Base-by-base conservation (phyloP, 2,113 vertebrate genomes). In the Cyprinus carpio region DNA sequence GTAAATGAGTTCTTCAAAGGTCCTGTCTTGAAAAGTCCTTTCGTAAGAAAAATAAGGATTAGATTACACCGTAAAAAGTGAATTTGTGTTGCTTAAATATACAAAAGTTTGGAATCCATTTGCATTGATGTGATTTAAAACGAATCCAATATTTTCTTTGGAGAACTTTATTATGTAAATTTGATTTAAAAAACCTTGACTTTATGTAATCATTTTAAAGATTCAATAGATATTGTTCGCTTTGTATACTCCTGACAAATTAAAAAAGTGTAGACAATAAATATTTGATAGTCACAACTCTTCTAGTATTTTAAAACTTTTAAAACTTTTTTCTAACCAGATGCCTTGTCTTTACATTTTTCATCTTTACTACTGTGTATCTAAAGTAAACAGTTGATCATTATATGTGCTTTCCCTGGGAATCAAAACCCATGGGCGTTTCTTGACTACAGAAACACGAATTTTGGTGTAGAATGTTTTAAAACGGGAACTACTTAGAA, bases 1-100 rank as follows among this genome's bases (percentile, higher is more conserved):
- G 90, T 90, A 92, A 89, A 89, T 89, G 46, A 86, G 43, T 40
- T 72, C 88, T 87, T 27, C 91, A 90, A 91, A 92, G 75, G 89
- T 94, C 91, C 92, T 93, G 92, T 91, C 85, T 51, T 82, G 85
- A 76, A 37, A 64, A 81, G 77, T 85, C 86, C 83, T 83, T 75
- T 37, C 46, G 84, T 65, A 79, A 83, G 29, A 85, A 83, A n/a
- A 85, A 79, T 75, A 56, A 54, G 76, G 37, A 29, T 79, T 60
- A 37, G 3, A 15, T 40, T 46, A 65, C 60, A 64, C 60, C 65
- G 78, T 46, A 81, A 81, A 81, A 64, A 81, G 58, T 65, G 40
- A 81, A 65, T 65, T n/a, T n/a, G n/a, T 46, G 37, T 18, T 65
- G 40, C 56, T 81, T 64, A 25, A 64, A 46, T 25, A 4, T 80